phyloP scores from a whole-genome alignment of 2,888 invertebrate genomes.

The Onthophagus sagittarius region DNA sequence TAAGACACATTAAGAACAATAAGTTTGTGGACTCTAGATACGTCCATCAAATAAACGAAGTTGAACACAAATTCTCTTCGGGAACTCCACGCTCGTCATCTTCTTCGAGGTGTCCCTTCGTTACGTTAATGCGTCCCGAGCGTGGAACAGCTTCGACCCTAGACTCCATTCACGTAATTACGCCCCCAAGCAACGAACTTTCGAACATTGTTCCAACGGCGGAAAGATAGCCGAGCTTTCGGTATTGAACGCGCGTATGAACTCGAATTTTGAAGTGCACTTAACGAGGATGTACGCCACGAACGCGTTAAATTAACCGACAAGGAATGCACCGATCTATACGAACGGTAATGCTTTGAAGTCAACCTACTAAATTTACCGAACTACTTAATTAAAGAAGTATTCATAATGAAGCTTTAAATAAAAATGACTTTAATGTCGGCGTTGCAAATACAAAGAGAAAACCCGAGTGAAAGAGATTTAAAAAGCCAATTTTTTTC shows the following conservation, averaged over 20 bases:
- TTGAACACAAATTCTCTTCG: neutral
- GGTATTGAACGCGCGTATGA: neutral
- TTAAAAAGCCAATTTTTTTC: no score
- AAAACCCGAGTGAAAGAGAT: no score
- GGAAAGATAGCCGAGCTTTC: neutral
- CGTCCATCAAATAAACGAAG: neutral
- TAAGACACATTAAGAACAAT: no score
- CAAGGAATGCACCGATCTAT: neutral
- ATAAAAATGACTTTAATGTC: no score
- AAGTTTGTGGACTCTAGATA: neutral
- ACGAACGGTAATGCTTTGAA: neutral
- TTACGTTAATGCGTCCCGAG: neutral
- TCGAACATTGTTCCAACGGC: neutral
- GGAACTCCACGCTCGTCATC: neutral
- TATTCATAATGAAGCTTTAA: no score
- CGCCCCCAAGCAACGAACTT: neutral
- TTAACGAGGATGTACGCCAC: neutral
- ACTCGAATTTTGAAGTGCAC: neutral
- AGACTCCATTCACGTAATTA: neutral
- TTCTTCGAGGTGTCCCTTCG: neutral
- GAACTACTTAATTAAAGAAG: neutral
- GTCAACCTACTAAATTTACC: neutral
- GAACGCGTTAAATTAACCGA: neutral
- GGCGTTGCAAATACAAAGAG: no score
- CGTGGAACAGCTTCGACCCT: neutral